Percentiles rank a stretch among this genome's conserved stretches.
Evolutionary conservation across 2,888 invertebrate genomes (phyloP).

Genomic region (Mimumesa dahlbomi): DNA sequence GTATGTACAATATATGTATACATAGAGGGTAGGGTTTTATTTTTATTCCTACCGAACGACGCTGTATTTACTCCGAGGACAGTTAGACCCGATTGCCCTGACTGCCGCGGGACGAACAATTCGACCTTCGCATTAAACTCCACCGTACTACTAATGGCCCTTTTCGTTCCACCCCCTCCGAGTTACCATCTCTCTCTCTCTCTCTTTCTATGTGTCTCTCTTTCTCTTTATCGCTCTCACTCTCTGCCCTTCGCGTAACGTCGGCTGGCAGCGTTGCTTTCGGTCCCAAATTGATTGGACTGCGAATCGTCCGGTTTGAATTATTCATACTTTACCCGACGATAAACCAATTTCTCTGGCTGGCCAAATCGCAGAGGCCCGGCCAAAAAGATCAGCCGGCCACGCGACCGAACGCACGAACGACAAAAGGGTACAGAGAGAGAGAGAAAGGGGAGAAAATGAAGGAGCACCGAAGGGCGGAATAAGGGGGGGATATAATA

Average conservation of each 20-base stretch:
- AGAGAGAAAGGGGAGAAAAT: conserved; percentile 22
- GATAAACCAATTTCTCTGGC: conserved; percentile 76
- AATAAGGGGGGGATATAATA: conserved; percentile 9
- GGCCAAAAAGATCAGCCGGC: conserved; percentile 58
- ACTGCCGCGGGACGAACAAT: conserved; percentile 18
- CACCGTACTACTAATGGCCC: conserved; percentile 61
- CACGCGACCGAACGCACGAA: conserved; percentile 44
- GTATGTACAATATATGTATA: no score
- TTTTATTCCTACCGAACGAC: neutral
- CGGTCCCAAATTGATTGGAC: conserved; percentile 76
- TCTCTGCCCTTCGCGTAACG: conserved; percentile 8
- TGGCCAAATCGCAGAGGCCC: conserved; percentile 67
- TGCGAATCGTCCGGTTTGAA: conserved; percentile 75
- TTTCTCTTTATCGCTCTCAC: no score
- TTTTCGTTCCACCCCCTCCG: conserved; percentile 54
- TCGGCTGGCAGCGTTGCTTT: conserved; percentile 54
- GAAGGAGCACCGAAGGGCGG: conserved; percentile 16
- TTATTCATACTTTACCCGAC: conserved; percentile 77
- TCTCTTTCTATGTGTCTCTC: conserved; percentile 14
- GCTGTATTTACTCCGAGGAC: conserved; percentile 22
- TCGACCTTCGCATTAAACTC: conserved; percentile 57
- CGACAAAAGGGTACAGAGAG: conserved; percentile 43
- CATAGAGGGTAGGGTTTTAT: no score
- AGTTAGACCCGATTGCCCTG: conserved; percentile 25
- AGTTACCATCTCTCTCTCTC: conserved; percentile 13